Percentiles rank a stretch among this genome's conserved stretches.
Conservation (phyloP, 2,797 vertebrate genomes). For the Micropoecilia bifurca region DNA sequence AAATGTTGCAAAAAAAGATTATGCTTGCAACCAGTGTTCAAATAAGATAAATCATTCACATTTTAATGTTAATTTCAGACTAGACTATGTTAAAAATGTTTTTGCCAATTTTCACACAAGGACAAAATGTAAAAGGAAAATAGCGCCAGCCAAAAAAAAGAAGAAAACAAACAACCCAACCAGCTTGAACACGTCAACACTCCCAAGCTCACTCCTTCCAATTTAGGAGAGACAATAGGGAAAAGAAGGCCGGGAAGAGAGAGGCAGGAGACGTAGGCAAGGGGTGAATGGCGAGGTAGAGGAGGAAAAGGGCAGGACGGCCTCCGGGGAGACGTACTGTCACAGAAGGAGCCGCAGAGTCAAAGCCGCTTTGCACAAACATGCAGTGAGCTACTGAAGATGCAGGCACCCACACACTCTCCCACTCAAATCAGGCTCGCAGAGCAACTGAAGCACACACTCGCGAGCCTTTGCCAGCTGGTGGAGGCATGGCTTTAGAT, state of each 20-base stretch:
- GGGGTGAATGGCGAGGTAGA: constrained; percentile 42
- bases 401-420: constrained; percentile 40
- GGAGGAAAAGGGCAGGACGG: constrained; percentile 55
- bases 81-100: no score
- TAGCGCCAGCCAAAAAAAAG: neutral
- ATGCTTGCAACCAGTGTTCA: neutral
- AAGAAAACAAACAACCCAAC: neutral
- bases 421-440: constrained; percentile 45
- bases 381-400: constrained; percentile 24
- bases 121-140: neutral
- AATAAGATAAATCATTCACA: neutral
- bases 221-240: constrained; percentile 11
- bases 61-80: no score
- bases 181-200: constrained; percentile 8
- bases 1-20: neutral
- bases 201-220: constrained; percentile 10
- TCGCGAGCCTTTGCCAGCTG: constrained; percentile 50
- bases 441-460: constrained; percentile 30
- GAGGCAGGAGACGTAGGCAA: neutral
- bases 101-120: neutral
- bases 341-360: constrained; percentile 50
- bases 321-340: constrained; percentile 45
- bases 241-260: constrained; percentile 2
- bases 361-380: constrained; percentile 45
- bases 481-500: constrained; percentile 52